These are phyloP conservation scores for Chelmon rostratus DNA, from an alignment of 2,797 vertebrate genomes.

Conservation along the genomic window DNA sequence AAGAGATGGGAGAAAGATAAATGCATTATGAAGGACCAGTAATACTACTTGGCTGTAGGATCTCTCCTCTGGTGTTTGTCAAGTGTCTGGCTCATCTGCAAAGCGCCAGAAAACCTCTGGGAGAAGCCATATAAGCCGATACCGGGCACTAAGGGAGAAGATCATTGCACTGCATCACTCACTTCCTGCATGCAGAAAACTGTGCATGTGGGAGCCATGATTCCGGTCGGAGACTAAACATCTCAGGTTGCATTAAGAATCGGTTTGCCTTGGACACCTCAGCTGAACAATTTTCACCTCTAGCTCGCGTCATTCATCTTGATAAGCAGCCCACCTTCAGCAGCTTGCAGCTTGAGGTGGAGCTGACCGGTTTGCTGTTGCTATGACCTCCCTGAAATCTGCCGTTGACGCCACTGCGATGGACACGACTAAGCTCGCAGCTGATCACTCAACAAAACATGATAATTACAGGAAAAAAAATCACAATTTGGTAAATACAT, in stretches of 20 bases:
- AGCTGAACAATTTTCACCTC: constrained; percentile 16
- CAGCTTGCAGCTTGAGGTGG: not conserved
- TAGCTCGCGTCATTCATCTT: not conserved
- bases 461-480: not conserved
- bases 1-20: constrained; percentile 43
- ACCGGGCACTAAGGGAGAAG: not conserved
- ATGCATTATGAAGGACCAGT: constrained; percentile 39
- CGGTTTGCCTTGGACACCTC: constrained; percentile 13
- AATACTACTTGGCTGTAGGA: constrained; percentile 21
- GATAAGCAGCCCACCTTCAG: not conserved
- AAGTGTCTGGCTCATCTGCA: constrained; percentile 41
- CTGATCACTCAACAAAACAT: constrained; percentile 8
- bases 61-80: constrained; percentile 29
- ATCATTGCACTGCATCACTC: constrained; percentile 24
- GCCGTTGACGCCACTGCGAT: not conserved
- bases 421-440: not conserved
- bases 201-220: constrained; percentile 3
- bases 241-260: constrained; percentile 10
- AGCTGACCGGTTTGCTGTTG: constrained; percentile 15
- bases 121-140: constrained; percentile 10
- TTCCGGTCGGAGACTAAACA: not conserved
- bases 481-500: not conserved
- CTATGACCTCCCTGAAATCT: constrained; percentile 14
- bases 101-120: constrained; percentile 25
- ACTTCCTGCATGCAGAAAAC: not conserved